These are phyloP conservation scores for Fragum sueziense DNA, from an alignment of 2,888 invertebrate species.

Conservation along the genomic window DNA sequence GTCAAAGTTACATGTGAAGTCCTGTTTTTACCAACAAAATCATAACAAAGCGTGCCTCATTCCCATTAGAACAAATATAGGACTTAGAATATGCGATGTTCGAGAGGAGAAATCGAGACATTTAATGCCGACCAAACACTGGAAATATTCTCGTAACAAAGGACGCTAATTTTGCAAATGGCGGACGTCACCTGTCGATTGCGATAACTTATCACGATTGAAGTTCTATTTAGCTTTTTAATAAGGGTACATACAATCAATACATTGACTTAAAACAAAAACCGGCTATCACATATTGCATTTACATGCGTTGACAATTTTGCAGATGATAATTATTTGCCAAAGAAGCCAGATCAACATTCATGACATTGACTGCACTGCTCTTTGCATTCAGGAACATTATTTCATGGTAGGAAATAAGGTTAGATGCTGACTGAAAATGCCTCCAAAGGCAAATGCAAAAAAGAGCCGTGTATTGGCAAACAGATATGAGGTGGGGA, in stretches of 20 bases:
- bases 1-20: slow-evolving; percentile 52
- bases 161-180: slow-evolving; percentile 67
- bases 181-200: slow-evolving; percentile 39
- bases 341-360: no score
- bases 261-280: no score
- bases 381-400: no score
- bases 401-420: not conserved
- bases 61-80: no score
- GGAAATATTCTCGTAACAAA: slow-evolving; percentile 58
- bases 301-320: no score
- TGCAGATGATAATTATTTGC: not conserved
- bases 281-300: no score
- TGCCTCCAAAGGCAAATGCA: slow-evolving; percentile 37
- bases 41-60: not conserved
- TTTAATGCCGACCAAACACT: no score
- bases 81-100: no score
- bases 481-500: slow-evolving; percentile 80
- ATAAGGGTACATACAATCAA: no score
- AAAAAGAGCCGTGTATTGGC: slow-evolving; percentile 73
- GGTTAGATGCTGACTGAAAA: slow-evolving; percentile 7
- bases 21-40: slow-evolving; percentile 27
- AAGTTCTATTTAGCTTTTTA: no score
- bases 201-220: not conserved
- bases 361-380: no score
- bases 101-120: no score